Conservation (phyloP, 2,797 vertebrate genomes). For the Anabacerthia variegaticeps region DNA sequence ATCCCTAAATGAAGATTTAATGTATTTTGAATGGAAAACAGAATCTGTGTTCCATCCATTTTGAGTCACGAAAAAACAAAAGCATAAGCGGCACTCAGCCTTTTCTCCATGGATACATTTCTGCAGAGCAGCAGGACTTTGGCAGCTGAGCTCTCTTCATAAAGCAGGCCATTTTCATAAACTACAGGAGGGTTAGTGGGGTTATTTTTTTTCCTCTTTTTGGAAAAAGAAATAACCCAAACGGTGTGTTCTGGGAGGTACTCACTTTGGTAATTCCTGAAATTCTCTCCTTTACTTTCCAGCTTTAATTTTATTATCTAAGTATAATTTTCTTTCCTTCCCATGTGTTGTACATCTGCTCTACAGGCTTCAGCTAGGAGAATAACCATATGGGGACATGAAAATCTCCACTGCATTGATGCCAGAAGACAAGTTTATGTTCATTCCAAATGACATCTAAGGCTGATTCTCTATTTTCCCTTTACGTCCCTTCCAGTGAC, state of each 20-base stretch:
- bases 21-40: constrained; percentile 66
- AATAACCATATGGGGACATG: constrained; percentile 63
- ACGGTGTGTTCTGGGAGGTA: background rate
- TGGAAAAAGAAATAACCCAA: background rate
- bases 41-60: constrained; percentile 44
- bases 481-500: background rate
- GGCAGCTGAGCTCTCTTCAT: constrained; percentile 12
- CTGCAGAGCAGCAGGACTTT: constrained; percentile 35
- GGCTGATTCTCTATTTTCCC: constrained; percentile 37
- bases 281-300: constrained; percentile 31
- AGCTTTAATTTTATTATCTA: constrained; percentile 25
- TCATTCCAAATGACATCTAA: constrained; percentile 60
- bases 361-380: constrained; percentile 40
- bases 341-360: constrained; percentile 68
- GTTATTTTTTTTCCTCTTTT: background rate
- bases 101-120: constrained; percentile 49
- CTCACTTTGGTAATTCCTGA: constrained; percentile 21
- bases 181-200: background rate
- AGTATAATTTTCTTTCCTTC: constrained; percentile 34
- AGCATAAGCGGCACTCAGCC: background rate
- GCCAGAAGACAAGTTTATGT: constrained; percentile 64
- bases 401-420: constrained; percentile 50
- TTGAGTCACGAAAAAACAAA: constrained; percentile 47
- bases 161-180: constrained; percentile 41
- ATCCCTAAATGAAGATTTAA: constrained; percentile 68